Evolutionary conservation across 2,113 vertebrate genomes (phyloP), one percentile per base, ranked within the genome.

Genomic region (Paraplagusia blochii): DNA sequence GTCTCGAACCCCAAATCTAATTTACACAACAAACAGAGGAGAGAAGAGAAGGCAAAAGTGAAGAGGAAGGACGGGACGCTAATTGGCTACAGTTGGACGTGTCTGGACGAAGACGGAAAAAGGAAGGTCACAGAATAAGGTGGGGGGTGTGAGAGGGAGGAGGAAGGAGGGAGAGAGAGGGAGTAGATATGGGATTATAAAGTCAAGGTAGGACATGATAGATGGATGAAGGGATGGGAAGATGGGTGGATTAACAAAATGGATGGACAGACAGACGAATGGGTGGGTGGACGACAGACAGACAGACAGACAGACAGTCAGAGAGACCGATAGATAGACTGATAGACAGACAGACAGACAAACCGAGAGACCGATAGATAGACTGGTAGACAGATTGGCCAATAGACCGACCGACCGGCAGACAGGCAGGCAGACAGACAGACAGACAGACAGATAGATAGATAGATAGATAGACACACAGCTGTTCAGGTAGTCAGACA

Each of bases 41-140:
- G 72, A 79, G 79, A 80, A 79, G 70, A 88, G 71, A 74, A 62
- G 69, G 71, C 19, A 65, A 73, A 74, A 79, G 79, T 1, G 43
- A 38, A 64, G 66, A 58, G 54, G 55, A 73, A 59, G 63, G 42
- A 45, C 34, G 15, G 54, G 50, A 83, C 85, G 76, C 77, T 89
- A 89, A 89, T 89, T 87, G 83, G 81, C 87, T 88, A 75, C 89
- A 91, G 89, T 90, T 88, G 90, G 85, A 69, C 84, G 85, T 81
- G 86, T 88, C 83, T 90, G 88, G 88, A 83, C 59, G 57, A 76
- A 89, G 87, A 90, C 89, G 78, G 90, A 88, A 90, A 87, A 74
- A 50, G 58, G 59, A 79, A 85, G 69, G 78, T 76, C 59, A 80
- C 60, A 80, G 76, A 82, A 74, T 51, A 33, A 80, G 66, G 63